Conservation (phyloP, 1,140 invertebrate species). For the Drosophila kanapiae region DNA sequence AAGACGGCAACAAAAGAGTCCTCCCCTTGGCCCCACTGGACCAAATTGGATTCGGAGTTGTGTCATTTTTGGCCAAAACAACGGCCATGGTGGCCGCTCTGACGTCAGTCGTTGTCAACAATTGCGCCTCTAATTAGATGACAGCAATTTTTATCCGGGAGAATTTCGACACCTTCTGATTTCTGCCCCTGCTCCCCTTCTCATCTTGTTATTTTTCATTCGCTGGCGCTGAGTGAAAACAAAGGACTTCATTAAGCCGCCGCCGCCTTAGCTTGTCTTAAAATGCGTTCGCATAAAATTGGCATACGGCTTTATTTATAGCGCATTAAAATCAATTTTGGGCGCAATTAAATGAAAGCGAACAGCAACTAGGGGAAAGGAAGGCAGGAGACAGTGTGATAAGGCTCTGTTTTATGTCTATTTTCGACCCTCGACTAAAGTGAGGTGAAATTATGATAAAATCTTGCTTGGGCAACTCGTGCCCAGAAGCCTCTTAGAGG, state of each 20-base stretch:
- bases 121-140: conserved; percentile 77
- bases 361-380: conserved; percentile 3
- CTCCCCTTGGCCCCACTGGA: background rate
- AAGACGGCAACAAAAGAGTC: conserved; percentile 17
- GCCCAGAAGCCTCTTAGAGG: conserved; percentile 12
- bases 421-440: conserved; percentile 34
- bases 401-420: conserved; percentile 24
- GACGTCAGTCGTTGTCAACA: conserved; percentile 66
- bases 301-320: conserved; percentile 72
- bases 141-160: conserved; percentile 43
- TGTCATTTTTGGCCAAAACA: conserved; percentile 37
- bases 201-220: conserved; percentile 11
- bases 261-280: conserved; percentile 53
- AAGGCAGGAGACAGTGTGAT: background rate
- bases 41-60: conserved; percentile 39
- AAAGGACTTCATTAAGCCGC: conserved; percentile 75
- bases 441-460: conserved; percentile 39
- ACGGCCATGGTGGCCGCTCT: conserved; percentile 41
- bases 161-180: conserved; percentile 28
- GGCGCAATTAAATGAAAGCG: conserved; percentile 69
- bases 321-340: conserved; percentile 77
- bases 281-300: conserved; percentile 64
- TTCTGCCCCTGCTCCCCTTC: background rate
- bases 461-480: conserved; percentile 9
- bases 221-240: conserved; percentile 35